Percentiles rank a stretch among this genome's conserved stretches.
Evolutionary conservation across 2,113 vertebrate species (phyloP).

Genomic region (Sigmodon hispidus): DNA sequence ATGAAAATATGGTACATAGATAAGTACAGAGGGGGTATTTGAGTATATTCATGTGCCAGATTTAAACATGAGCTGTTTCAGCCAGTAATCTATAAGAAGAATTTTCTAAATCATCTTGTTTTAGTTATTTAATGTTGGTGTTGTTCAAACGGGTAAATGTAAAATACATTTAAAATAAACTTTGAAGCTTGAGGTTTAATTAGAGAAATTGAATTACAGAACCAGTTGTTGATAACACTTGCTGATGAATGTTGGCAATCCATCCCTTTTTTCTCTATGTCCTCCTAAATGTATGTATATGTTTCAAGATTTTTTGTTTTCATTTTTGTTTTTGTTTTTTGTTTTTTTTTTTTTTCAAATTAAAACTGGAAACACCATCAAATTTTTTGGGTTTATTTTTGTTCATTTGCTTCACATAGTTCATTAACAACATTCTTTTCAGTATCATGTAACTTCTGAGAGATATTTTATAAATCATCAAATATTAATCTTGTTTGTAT

Average conservation of each 20-base stretch:
- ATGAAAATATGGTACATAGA: conserved; percentile 43
- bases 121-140: conserved; percentile 66
- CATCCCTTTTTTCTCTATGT: conserved; percentile 43
- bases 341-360: conserved; percentile 68
- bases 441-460: conserved; percentile 63
- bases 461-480: conserved; percentile 65
- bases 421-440: conserved; percentile 66
- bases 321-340: conserved; percentile 32
- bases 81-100: conserved; percentile 36
- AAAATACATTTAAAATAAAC: conserved; percentile 59
- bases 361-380: conserved; percentile 78
- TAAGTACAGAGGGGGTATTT: conserved; percentile 55
- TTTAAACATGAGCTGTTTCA: conserved; percentile 46
- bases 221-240: conserved; percentile 39
- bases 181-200: conserved; percentile 64
- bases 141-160: conserved; percentile 69
- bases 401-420: conserved; percentile 44
- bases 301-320: conserved; percentile 68
- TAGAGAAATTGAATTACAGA: conserved; percentile 68
- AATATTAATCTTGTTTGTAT: conserved; percentile 68
- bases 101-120: conserved; percentile 63
- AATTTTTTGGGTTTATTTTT: conserved; percentile 51
- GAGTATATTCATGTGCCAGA: conserved; percentile 11
- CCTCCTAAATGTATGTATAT: conserved; percentile 70
- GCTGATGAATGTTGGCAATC: conserved; percentile 49